Percentiles rank a stretch among this genome's conserved stretches.
phyloP scores from a whole-genome alignment of 1,140 invertebrate genomes.

The Leptinotarsa texana region DNA sequence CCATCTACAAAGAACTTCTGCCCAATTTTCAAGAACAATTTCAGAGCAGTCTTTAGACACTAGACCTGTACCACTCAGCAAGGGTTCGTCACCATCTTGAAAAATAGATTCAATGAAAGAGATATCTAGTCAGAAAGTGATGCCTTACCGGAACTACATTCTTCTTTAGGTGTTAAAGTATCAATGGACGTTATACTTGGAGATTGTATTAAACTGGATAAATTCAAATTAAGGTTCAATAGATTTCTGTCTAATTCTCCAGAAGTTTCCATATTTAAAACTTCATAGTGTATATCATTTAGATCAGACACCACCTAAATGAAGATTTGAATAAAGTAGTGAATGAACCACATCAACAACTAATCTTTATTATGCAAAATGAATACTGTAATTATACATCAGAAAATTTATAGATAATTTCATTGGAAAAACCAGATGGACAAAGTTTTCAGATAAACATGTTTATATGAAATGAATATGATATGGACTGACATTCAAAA shows the following conservation, averaged over 20 bases:
- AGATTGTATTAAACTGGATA: slow-evolving; percentile 73
- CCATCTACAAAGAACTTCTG: slow-evolving; percentile 85
- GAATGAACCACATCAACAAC: background rate
- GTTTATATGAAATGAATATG: too few species aligned
- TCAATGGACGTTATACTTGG: slow-evolving; percentile 74
- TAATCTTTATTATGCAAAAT: background rate
- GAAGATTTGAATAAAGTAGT: background rate
- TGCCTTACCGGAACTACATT: slow-evolving; percentile 75
- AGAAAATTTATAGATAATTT: background rate
- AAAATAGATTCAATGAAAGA: background rate
- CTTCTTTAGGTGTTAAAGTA: slow-evolving; percentile 75
- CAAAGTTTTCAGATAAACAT: too few species aligned
- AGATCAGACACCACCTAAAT: slow-evolving; percentile 56
- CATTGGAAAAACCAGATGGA: too few species aligned
- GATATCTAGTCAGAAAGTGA: slow-evolving; percentile 7
- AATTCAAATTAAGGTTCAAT: slow-evolving; percentile 72
- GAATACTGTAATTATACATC: too few species aligned
- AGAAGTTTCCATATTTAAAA: slow-evolving; percentile 79
- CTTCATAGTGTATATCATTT: slow-evolving; percentile 72
- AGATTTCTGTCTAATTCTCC: slow-evolving; percentile 81
- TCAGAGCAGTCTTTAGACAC: slow-evolving; percentile 96
- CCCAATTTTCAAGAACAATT: slow-evolving; percentile 90
- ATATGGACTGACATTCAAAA: too few species aligned
- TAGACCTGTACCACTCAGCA: slow-evolving; percentile 93
- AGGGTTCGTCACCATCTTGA: slow-evolving; percentile 89